Evolutionary conservation across 2,797 vertebrate species (phyloP).

Genomic region (Tangara arthus): DNA sequence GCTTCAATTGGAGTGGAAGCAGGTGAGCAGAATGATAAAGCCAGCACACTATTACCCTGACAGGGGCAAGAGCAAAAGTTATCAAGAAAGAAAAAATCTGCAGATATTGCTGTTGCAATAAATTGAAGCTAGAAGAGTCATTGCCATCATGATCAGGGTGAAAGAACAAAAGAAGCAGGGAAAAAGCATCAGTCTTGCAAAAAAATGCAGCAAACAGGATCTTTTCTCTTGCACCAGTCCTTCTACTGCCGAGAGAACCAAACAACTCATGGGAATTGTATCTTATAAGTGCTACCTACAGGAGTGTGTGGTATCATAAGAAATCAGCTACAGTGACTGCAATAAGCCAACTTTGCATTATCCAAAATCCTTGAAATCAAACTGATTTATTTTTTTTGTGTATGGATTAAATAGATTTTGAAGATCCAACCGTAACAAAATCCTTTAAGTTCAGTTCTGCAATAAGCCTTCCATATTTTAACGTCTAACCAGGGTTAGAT

Average conservation of each 20-base stretch:
- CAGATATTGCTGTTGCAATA: neutral
- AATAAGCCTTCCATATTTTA: neutral
- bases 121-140: neutral
- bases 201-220: neutral
- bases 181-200: neutral
- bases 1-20: neutral
- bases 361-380: neutral
- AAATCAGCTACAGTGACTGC: neutral
- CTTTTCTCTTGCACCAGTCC: neutral
- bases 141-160: neutral
- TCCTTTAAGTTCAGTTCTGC: neutral
- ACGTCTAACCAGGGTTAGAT: neutral
- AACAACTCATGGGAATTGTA: neutral
- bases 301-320: neutral
- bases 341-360: neutral
- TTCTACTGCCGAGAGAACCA: neutral
- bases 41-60: accelerated
- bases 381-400: neutral
- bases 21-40: neutral
- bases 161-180: neutral
- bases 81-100: neutral
- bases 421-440: neutral
- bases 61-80: neutral
- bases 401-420: neutral
- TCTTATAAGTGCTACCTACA: neutral